phyloP scores from a whole-genome alignment of 2,113 vertebrate species.

The Micronisus gabar region DNA sequence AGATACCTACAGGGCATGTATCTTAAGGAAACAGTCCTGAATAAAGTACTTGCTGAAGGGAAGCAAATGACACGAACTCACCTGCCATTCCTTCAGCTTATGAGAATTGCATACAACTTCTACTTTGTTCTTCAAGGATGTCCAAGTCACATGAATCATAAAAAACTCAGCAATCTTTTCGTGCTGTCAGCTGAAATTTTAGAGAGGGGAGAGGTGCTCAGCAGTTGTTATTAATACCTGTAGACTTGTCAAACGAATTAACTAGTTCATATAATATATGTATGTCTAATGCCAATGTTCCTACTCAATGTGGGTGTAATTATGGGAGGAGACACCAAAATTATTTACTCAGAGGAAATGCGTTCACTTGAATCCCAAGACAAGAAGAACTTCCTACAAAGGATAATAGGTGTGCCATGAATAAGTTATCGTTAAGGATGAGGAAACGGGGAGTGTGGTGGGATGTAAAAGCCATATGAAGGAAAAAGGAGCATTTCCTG shows the following conservation, averaged over 20 bases:
- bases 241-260: slow-evolving; percentile 34
- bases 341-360: slow-evolving; percentile 68
- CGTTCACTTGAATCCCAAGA: slow-evolving; percentile 26
- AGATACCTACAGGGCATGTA: not conserved
- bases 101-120: slow-evolving; percentile 16
- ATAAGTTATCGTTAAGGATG: slow-evolving; percentile 19
- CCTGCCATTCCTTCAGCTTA: slow-evolving; percentile 57
- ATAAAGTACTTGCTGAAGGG: not conserved
- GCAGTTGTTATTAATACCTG: slow-evolving; percentile 31
- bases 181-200: slow-evolving; percentile 38
- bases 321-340: slow-evolving; percentile 54
- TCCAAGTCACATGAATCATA: slow-evolving; percentile 27
- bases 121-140: slow-evolving; percentile 9
- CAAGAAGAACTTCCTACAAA: slow-evolving; percentile 48
- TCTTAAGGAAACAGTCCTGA: not conserved
- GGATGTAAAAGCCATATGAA: not conserved
- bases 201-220: slow-evolving; percentile 32
- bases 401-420: slow-evolving; percentile 40
- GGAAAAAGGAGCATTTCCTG: slow-evolving; percentile 26
- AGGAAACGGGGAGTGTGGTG: slow-evolving; percentile 38
- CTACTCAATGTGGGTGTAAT: slow-evolving; percentile 40
- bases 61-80: slow-evolving; percentile 31
- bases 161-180: not conserved
- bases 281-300: slow-evolving; percentile 26
- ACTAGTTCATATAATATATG: slow-evolving; percentile 43